Base-by-base conservation (phyloP, 2,797 vertebrate genomes). In the Agapornis canus region DNA sequence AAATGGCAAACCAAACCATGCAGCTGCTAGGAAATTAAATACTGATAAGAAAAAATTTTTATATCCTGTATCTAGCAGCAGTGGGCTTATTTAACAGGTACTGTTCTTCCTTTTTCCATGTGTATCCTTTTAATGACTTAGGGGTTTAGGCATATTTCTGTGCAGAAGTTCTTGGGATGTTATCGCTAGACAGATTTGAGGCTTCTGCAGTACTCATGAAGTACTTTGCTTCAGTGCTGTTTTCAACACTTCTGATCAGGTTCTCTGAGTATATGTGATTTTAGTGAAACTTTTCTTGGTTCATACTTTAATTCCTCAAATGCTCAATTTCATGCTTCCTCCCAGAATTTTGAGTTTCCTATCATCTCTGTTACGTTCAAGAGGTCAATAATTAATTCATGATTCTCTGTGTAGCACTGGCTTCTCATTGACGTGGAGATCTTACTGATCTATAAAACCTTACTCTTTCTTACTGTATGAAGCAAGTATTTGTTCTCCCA, bases 51-150 rank as follows among this genome's bases (percentile, higher is more conserved):
- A 14, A 14, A 5, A 0, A 3, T 21, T 69, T 54, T 68, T 10
- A 37, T 2, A 3, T 39, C 18, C 19, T 72, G 0, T 47, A 47
- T 57, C 8, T 49, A 77, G 22, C 29, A 75, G 32, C 25, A 35
- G n/a, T 42, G 35, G n/a, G 40, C 39, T 92, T 94, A 14, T 45
- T 89, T 35, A 45, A 48, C 5, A 9, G 22, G n/a, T 19, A 31
- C 45, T 57, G 14, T 71, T 60, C 13, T 69, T 65, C 69, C 66
- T 32, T 76, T 27, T 56, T 60, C 66, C 42, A 39, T 70, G 65
- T 81, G 13, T 77, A n/a, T 52, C 87, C 48, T 85, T 88, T 48
- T 48, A 84, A 87, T 52, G 68, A 56, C 14, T 88, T 91, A 2
- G 3, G 47, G 42, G 20, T 76, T 86, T 78, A 75, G 45, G 48